Base-by-base conservation (phyloP, 2,888 invertebrate genomes). In the Scaptomyza parva region DNA sequence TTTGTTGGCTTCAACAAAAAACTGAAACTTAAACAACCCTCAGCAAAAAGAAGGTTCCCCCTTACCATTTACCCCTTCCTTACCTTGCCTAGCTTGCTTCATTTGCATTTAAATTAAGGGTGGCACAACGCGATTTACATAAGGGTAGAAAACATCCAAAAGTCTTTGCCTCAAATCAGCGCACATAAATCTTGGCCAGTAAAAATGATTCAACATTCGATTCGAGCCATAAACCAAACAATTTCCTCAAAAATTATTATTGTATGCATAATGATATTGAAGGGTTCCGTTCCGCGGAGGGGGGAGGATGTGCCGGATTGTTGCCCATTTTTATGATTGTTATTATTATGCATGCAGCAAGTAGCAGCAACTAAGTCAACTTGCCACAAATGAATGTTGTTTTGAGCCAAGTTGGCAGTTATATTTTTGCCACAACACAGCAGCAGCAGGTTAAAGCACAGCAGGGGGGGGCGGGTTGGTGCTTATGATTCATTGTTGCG, bases 51-150 rank as follows among this genome's bases (percentile, higher is more conserved):
- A 5, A 47, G 11, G 14, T 57, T 59, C 63, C 51, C 51, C 76
- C 63, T 78, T 30, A 60, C 37, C 39, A 39, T 37, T 0, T 9
- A 52, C 43, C 33, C 35, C 28, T 0, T 20, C 3, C 7, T 5
- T 3, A 9, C 12, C 40, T 1, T 8, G 8, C 6, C 0, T 8
- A 5, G 8, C 48, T 2, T 6, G 1, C 5, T 8, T 82, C 60
- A 85, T 80, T 80, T 85, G 86, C 86, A 80, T 80, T 85, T 82
- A 76, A 82, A 78, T 68, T 67, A 63, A 59, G 80, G 80, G 86
- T 80, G 55, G 52, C 53, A 41, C 35, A 7, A 9, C n/a, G 0
- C 28, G 28, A 78, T 78, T 69, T 58, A 76, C 78, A 77, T 81
- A 71, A 39, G 59, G 63, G 52, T 59, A 22, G 41, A 39, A 39